A percentile compares a stretch with the other conserved stretches of the same genome.
phyloP scores from a whole-genome alignment of 2,888 invertebrate genomes.

The Nephrotoma flavescens region DNA sequence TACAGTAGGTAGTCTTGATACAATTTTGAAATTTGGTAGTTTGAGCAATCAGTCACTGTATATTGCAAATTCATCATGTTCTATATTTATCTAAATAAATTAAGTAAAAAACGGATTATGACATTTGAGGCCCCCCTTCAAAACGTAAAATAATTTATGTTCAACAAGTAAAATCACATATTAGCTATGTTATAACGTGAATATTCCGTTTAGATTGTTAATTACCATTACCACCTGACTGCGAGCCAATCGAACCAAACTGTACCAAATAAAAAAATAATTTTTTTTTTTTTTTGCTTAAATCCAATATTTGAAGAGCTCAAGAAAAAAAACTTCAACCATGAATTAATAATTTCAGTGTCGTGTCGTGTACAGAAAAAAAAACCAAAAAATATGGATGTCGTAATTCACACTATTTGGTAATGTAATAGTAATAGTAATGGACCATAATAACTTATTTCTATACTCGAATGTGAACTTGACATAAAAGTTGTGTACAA shows the following conservation, averaged over 20 bases:
- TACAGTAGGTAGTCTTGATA: not conserved
- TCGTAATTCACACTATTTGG: not conserved
- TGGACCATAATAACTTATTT: not conserved
- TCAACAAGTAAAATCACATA: not conserved
- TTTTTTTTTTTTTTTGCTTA: not conserved
- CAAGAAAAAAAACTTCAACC: not conserved
- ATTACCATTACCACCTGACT: not conserved
- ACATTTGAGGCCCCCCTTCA: not conserved
- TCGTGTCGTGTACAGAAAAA: not conserved
- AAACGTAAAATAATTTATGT: not conserved
- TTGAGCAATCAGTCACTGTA: not conserved
- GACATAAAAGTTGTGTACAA: not conserved
- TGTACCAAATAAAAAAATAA: not conserved
- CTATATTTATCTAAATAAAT: not conserved
- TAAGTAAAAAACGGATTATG: not conserved
- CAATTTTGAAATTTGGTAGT: not conserved
- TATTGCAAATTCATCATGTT: not conserved
- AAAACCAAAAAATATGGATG: not conserved
- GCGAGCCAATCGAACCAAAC: not conserved
- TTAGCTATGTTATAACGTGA: not conserved
- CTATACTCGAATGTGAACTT: not conserved
- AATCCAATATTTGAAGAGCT: not conserved
- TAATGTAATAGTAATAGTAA: not conserved
- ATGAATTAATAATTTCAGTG: not conserved
- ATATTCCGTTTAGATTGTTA: not conserved